Conservation (phyloP, 1,140 invertebrate genomes). For the Heliconius hermathena region DNA sequence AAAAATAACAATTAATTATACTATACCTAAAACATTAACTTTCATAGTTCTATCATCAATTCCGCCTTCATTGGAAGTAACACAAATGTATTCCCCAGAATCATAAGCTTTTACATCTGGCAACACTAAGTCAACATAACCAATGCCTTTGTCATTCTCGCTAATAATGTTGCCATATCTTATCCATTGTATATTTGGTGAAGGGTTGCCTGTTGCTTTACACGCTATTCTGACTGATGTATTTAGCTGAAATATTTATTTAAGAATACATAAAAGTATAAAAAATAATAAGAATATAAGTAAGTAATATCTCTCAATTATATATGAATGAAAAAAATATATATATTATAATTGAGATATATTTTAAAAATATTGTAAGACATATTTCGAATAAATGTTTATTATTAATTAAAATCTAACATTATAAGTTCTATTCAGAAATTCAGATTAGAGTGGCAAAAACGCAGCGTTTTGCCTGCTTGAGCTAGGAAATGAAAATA, state of each 20-base stretch:
- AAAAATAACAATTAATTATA: conserved; percentile 1
- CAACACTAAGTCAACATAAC: conserved; percentile 60
- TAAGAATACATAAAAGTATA: neutral
- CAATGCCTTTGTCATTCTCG: conserved; percentile 48
- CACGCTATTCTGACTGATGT: conserved; percentile 58
- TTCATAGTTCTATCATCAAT: conserved; percentile 57
- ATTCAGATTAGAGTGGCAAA: too few relatives aligned
- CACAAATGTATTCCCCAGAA: conserved; percentile 63
- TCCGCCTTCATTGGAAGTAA: conserved; percentile 67
- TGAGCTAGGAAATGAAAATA: too few relatives aligned
- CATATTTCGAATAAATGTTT: too few relatives aligned
- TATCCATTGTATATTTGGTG: conserved; percentile 68
- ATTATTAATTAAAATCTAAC: too few relatives aligned
- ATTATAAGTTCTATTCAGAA: too few relatives aligned
- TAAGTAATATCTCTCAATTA: too few relatives aligned
- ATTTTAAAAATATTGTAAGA: too few relatives aligned
- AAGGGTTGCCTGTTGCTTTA: conserved; percentile 57
- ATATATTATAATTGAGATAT: too few relatives aligned
- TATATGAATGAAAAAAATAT: too few relatives aligned
- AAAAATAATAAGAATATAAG: too few relatives aligned
- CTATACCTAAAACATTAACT: conserved; percentile 69
- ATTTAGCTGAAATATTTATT: conserved; percentile 49
- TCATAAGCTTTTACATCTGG: conserved; percentile 44
- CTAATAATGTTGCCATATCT: conserved; percentile 56
- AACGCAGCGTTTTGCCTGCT: too few relatives aligned